Conservation (phyloP, 2,797 vertebrate genomes). For the Gymnopithys bicolor region DNA sequence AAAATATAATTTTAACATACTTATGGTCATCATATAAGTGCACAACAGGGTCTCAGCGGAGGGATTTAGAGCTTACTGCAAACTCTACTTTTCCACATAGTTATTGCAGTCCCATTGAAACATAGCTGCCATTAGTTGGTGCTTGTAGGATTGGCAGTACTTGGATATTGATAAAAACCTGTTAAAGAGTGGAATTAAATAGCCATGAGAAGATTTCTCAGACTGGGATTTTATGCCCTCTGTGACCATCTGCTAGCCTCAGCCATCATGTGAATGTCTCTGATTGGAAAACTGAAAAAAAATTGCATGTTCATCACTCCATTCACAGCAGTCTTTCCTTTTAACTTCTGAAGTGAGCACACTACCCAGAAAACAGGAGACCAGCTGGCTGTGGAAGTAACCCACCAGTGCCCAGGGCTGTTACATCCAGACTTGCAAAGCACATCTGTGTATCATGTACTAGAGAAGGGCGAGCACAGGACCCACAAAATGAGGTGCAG, state of each 20-base stretch:
- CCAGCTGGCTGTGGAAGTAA: not conserved
- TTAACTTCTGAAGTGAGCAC: not conserved
- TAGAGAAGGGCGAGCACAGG: rapidly evolving
- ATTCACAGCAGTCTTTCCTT: not conserved
- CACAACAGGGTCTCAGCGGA: not conserved
- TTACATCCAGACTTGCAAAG: not conserved
- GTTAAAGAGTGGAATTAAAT: not conserved
- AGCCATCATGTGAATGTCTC: not conserved
- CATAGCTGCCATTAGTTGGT: not conserved
- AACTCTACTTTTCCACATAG: not conserved
- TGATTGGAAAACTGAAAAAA: not conserved
- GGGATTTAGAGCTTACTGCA: not conserved
- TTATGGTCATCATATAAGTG: not conserved
- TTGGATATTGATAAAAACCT: not conserved
- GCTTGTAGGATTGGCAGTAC: not conserved
- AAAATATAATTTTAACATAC: not conserved
- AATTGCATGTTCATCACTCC: not conserved
- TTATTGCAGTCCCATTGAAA: not conserved
- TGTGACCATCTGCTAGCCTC: not conserved
- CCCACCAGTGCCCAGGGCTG: not conserved
- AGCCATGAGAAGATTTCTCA: not conserved
- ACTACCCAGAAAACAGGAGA: not conserved
- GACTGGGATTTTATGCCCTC: not conserved
- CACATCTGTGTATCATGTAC: rapidly evolving
- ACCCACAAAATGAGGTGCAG: not conserved